phyloP scores from a whole-genome alignment of 2,888 invertebrate species.

The Fissipunctia ypsillon region DNA sequence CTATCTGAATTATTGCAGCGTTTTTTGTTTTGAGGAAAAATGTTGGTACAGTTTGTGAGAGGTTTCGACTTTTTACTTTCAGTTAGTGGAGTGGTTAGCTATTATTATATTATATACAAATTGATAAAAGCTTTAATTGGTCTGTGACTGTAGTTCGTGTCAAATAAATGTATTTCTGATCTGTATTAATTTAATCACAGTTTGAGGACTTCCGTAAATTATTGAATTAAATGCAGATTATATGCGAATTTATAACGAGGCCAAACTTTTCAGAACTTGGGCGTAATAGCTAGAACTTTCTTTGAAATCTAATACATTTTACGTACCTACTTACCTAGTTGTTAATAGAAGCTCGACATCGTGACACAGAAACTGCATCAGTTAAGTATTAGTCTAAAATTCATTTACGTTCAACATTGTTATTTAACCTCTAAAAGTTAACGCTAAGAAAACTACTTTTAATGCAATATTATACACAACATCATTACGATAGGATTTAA shows the following conservation, averaged over 20 bases:
- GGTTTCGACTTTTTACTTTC: slow-evolving; percentile 6
- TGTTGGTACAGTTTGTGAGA: neutral
- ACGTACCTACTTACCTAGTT: neutral
- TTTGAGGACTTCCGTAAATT: too few relatives aligned
- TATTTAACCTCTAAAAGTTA: neutral
- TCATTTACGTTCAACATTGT: neutral
- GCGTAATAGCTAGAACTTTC: neutral
- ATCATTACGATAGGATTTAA: slow-evolving; percentile 29
- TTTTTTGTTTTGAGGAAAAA: slow-evolving; percentile 27
- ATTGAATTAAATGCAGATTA: neutral
- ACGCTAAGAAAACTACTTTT: neutral
- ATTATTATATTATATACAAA: too few relatives aligned
- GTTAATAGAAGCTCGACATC: neutral
- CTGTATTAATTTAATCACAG: neutral
- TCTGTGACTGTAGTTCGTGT: neutral
- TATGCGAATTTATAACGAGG: neutral
- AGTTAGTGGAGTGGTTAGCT: slow-evolving; percentile 1
- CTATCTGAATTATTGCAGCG: slow-evolving; percentile 46
- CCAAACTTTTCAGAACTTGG: neutral
- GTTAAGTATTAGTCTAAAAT: neutral
- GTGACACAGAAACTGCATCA: neutral
- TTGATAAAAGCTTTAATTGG: neutral
- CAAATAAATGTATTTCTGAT: neutral
- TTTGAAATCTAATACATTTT: neutral
- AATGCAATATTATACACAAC: neutral